Conservation (phyloP, 2,797 vertebrate genomes). For the Enteromius unitaeniatus region DNA sequence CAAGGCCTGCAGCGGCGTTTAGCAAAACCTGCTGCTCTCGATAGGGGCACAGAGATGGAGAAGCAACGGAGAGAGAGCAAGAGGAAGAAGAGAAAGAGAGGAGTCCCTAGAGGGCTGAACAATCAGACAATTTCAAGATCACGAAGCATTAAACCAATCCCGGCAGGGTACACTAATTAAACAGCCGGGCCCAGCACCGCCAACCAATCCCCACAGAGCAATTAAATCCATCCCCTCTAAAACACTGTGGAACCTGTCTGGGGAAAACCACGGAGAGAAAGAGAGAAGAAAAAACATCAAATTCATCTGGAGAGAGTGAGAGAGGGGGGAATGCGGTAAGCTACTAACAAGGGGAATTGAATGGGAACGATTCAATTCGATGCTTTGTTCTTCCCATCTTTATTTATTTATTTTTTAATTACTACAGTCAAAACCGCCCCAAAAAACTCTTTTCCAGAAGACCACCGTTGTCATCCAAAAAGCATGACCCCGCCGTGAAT, state of each 20-base stretch:
- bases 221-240: constrained; percentile 99
- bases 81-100: constrained; percentile 34
- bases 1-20: constrained; percentile 85
- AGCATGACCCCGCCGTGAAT: constrained; percentile 94
- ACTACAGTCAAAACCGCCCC: constrained; percentile 87
- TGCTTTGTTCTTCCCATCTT: constrained; percentile 86
- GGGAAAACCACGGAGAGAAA: constrained; percentile 83
- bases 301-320: constrained; percentile 64
- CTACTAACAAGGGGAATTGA: constrained; percentile 89
- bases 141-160: constrained; percentile 99
- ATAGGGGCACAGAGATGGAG: constrained; percentile 30
- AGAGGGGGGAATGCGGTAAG: constrained; percentile 73
- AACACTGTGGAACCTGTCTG: constrained; percentile 96
- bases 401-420: constrained; percentile 78
- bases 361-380: constrained; percentile 82
- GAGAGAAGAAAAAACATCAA: constrained; percentile 45
- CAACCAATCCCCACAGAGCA: constrained; percentile 99
- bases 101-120: constrained; percentile 89
- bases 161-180: constrained; percentile 99
- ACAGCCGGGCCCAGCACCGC: constrained; percentile 99
- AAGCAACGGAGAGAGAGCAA: constrained; percentile 20
- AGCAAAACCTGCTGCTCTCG: constrained; percentile 84
- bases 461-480: constrained; percentile 85
- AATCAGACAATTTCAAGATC: constrained; percentile 99
- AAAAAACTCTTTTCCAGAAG: constrained; percentile 82